Evolutionary conservation across 2,797 vertebrate genomes (phyloP).

Genomic region (Florisuga fusca): DNA sequence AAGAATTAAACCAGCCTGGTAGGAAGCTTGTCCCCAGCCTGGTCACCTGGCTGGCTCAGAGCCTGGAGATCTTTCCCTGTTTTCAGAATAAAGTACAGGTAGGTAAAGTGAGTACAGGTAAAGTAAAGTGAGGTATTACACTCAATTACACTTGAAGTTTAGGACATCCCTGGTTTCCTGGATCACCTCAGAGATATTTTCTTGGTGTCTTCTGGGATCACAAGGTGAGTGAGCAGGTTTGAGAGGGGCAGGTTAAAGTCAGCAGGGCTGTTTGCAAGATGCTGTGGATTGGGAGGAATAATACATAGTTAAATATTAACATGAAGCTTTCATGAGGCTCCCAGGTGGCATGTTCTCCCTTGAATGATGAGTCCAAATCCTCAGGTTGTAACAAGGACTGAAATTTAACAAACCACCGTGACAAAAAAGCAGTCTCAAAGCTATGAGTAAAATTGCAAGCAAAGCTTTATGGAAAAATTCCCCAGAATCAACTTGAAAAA

Average conservation of each 20-base stretch:
- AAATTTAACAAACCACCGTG: slow-evolving; percentile 26
- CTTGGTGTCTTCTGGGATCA: not conserved
- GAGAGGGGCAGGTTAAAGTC: not conserved
- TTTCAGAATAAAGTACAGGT: not conserved
- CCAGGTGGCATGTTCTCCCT: not conserved
- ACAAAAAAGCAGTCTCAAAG: not conserved
- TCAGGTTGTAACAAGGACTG: slow-evolving; percentile 10
- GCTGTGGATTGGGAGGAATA: not conserved
- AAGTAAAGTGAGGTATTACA: too few species aligned
- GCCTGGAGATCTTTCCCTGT: not conserved
- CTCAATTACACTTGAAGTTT: not conserved
- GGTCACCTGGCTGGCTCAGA: not conserved
- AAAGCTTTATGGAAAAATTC: not conserved
- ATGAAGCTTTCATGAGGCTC: not conserved
- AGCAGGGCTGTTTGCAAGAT: slow-evolving; percentile 50
- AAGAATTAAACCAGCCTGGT: not conserved
- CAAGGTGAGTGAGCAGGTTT: not conserved
- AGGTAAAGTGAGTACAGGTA: too few species aligned
- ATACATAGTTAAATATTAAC: slow-evolving; percentile 65
- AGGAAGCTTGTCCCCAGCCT: not conserved
- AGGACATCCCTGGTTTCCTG: not conserved
- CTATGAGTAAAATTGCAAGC: not conserved
- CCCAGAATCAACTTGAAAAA: not conserved
- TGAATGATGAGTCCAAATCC: slow-evolving; percentile 43
- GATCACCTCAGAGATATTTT: not conserved